These are phyloP conservation scores for Formicarius rufipectus DNA, from an alignment of 2,113 vertebrate species.

Conservation along the genomic window DNA sequence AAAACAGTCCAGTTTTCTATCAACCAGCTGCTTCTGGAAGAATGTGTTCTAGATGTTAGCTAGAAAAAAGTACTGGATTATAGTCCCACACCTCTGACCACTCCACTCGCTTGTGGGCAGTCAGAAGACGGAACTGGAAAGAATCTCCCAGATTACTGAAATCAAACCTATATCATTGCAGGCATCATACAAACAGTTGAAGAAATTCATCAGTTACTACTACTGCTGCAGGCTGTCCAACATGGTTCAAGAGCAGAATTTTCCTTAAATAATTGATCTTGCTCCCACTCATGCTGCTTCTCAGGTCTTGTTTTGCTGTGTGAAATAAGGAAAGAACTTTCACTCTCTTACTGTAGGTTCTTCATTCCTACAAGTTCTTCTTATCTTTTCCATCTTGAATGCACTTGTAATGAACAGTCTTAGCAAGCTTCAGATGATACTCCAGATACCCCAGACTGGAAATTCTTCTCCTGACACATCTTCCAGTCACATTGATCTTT, in stretches of 20 bases:
- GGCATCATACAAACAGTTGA: not conserved
- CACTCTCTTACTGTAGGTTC: not conserved
- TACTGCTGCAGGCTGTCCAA: not conserved
- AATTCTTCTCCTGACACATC: not conserved
- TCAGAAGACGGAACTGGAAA: not conserved
- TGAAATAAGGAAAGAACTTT: not conserved
- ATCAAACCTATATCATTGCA: not conserved
- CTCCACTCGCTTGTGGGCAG: not conserved
- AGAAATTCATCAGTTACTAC: not conserved
- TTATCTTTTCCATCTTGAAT: not conserved
- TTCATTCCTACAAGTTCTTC: not conserved
- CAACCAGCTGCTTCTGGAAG: not conserved
- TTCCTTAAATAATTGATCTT: not conserved
- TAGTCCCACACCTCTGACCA: not conserved
- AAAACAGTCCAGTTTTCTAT: not conserved
- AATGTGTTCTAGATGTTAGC: no score
- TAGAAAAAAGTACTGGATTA: not conserved
- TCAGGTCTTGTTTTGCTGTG: not conserved
- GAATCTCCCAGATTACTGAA: not conserved
- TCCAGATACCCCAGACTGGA: not conserved
- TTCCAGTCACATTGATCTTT: not conserved
- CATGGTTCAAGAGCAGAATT: not conserved
- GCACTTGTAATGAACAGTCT: not conserved
- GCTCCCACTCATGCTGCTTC: not conserved
- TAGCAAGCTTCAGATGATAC: rapidly evolving